Conservation (phyloP, 2,113 vertebrate genomes). For the Pomatostomus ruficeps region DNA sequence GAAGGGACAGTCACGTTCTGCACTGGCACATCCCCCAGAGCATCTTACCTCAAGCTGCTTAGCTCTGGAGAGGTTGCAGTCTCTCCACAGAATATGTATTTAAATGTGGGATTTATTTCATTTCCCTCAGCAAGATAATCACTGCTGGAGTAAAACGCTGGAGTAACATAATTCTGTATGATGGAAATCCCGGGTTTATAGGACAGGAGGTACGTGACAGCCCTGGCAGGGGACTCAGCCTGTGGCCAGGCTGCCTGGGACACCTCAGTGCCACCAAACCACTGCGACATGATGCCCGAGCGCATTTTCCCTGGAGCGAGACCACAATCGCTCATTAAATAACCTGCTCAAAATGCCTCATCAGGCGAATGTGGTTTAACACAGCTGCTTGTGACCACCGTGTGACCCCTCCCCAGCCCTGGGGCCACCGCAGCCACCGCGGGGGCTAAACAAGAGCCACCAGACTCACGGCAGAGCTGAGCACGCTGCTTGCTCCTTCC, state of each 20-base stretch:
- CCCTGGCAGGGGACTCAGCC: background rate
- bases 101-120: slow-evolving; percentile 15
- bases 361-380: background rate
- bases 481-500: rapidly evolving
- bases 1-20: background rate
- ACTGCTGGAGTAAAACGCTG: background rate
- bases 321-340: background rate
- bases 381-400: background rate
- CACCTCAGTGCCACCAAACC: background rate
- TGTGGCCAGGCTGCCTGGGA: background rate
- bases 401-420: background rate
- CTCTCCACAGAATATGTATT: background rate
- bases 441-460: background rate
- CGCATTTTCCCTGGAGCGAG: background rate
- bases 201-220: background rate
- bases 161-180: background rate
- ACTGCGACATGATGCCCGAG: rapidly evolving
- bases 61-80: background rate
- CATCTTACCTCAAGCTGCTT: background rate
- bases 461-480: background rate
- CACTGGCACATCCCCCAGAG: background rate
- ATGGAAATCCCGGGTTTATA: background rate
- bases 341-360: background rate
- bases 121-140: slow-evolving; percentile 12
- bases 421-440: background rate